These are phyloP conservation scores for Echinops telfairi DNA, from an alignment of 2,113 vertebrate genomes.

Conservation along the genomic window DNA sequence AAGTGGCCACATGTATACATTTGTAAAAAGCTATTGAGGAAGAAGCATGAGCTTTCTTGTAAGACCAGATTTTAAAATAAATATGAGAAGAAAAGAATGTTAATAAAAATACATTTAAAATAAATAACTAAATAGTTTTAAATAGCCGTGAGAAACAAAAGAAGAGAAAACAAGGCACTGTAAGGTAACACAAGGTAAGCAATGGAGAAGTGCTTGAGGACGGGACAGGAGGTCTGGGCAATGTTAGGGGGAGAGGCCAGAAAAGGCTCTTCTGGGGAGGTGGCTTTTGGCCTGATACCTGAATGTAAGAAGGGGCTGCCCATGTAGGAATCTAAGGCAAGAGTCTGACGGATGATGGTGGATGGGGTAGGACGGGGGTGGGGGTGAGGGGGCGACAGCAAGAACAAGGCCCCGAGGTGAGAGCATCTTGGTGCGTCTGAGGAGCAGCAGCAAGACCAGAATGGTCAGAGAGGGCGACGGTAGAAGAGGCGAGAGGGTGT, in stretches of 20 bases:
- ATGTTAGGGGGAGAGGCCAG: too few species aligned
- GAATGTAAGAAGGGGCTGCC: too few species aligned
- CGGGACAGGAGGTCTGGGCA: too few species aligned
- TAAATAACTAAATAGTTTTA: slow-evolving; percentile 22
- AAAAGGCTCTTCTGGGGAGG: too few species aligned
- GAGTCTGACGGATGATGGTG: not conserved
- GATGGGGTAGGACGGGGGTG: too few species aligned
- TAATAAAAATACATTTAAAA: not conserved
- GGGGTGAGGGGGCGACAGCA: not conserved
- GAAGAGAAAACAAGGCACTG: not conserved
- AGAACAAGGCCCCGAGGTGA: not conserved
- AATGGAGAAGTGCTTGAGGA: too few species aligned
- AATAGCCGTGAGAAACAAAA: not conserved
- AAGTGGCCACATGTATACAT: not conserved
- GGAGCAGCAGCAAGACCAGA: not conserved
- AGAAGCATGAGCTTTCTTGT: not conserved
- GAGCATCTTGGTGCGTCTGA: not conserved
- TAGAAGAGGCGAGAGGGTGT: not conserved
- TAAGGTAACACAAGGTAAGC: not conserved
- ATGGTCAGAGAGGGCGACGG: not conserved
- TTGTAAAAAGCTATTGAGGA: not conserved
- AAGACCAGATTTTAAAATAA: not conserved
- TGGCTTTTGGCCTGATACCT: too few species aligned
- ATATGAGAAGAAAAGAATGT: not conserved
- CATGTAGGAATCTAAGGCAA: not conserved